Conservation (phyloP, 1,140 invertebrate genomes). For the Stenopsyche tienmushanensis region DNA sequence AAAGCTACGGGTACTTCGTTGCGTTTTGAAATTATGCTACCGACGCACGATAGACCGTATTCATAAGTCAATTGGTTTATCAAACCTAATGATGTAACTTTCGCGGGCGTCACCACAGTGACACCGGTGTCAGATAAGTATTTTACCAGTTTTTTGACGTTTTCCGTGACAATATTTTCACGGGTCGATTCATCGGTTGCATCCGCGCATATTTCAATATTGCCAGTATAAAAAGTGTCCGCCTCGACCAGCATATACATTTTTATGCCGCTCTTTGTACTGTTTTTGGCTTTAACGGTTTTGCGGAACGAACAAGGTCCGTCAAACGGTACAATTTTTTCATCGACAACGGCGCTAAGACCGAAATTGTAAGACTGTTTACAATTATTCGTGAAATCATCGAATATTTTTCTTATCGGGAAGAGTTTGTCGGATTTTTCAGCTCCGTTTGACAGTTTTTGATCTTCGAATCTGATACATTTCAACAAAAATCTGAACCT, state of each 20-base stretch:
- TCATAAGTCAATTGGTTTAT: conserved; percentile 47
- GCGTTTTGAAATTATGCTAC: conserved; percentile 45
- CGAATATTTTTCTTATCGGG: conserved; percentile 54
- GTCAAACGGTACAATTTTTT: conserved; percentile 52
- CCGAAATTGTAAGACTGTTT: conserved; percentile 50
- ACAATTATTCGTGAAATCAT: conserved; percentile 55
- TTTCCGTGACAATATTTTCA: conserved; percentile 39
- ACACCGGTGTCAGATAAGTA: conserved; percentile 49
- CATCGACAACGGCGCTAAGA: conserved; percentile 52
- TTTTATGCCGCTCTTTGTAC: conserved; percentile 50
- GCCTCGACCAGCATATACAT: conserved; percentile 51
- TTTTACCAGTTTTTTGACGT: conserved; percentile 47
- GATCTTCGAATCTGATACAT: conserved; percentile 53
- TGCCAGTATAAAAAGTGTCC: conserved; percentile 52
- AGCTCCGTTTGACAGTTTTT: conserved; percentile 5
- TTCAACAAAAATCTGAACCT: conserved; percentile 54
- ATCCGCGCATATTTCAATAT: conserved; percentile 53
- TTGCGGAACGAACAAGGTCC: conserved; percentile 55
- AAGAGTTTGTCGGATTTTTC: conserved; percentile 50
- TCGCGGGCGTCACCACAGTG: conserved; percentile 49
- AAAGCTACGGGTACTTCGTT: conserved; percentile 49
- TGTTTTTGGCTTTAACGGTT: conserved; percentile 50
- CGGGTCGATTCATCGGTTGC: conserved; percentile 42
- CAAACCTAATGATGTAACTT: conserved; percentile 46
- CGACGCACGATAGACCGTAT: conserved; percentile 46